phyloP scores from a whole-genome alignment of 2,113 vertebrate species.

The Empidonax alnorum region DNA sequence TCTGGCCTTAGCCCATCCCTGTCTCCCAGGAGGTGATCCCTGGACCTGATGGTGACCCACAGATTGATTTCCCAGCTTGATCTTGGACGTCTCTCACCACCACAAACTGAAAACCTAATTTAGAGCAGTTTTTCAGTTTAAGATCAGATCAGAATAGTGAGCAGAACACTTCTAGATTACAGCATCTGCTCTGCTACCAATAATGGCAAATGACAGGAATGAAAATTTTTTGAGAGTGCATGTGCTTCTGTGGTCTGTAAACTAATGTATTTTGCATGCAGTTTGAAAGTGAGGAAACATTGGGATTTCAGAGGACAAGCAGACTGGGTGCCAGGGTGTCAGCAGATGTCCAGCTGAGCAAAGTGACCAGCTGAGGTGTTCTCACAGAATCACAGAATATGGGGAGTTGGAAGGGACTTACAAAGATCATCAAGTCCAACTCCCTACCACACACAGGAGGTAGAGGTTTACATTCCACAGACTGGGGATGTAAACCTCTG shows the following conservation, averaged over 20 bases:
- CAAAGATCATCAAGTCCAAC: not conserved
- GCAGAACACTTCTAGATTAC: not conserved
- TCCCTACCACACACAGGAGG: not conserved
- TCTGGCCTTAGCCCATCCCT: not conserved
- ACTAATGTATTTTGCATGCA: not conserved
- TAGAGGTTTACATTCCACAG: not conserved
- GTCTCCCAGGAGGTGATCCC: not conserved
- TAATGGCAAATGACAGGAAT: not conserved
- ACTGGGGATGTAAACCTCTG: not conserved
- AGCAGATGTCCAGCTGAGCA: not conserved
- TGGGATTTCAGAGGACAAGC: not conserved
- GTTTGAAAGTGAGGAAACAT: not conserved
- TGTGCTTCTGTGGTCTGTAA: not conserved
- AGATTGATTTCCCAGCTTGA: not conserved
- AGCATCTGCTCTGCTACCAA: not conserved
- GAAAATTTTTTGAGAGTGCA: not conserved
- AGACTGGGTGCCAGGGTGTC: not conserved
- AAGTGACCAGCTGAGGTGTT: not conserved
- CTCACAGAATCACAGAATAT: not conserved
- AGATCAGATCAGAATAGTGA: not conserved
- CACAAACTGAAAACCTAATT: not conserved
- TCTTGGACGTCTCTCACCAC: not conserved
- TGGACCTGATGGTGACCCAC: not conserved
- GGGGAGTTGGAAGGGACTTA: not conserved
- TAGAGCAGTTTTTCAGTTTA: not conserved